These are phyloP conservation scores for Amblyjoppa proteus DNA, from an alignment of 2,888 invertebrate genomes.

Conservation along the genomic window DNA sequence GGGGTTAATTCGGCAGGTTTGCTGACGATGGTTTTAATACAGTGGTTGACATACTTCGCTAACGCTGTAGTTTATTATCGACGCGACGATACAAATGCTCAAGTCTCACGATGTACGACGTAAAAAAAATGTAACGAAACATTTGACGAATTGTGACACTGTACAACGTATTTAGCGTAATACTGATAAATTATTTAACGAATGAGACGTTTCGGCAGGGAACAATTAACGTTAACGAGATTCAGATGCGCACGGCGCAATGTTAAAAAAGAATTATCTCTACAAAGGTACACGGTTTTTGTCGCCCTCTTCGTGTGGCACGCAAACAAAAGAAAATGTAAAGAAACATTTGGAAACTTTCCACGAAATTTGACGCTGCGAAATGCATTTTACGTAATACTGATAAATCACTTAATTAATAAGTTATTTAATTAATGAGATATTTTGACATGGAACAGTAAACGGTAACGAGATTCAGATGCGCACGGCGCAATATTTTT, in stretches of 20 bases:
- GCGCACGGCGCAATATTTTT: slow-evolving; percentile 51
- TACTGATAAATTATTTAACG: slow-evolving; percentile 46
- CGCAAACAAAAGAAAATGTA: slow-evolving; percentile 8
- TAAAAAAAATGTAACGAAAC: slow-evolving; percentile 23
- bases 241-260: slow-evolving; percentile 54
- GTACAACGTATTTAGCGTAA: neutral
- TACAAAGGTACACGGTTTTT: too few relatives aligned
- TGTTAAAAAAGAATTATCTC: neutral
- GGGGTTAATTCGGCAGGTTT: slow-evolving; percentile 16
- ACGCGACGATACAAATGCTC: slow-evolving; percentile 3
- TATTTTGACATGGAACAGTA: slow-evolving; percentile 33
- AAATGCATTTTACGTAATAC: neutral
- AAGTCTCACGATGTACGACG: neutral
- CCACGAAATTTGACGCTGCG: neutral
- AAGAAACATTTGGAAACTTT: neutral
- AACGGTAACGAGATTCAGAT: slow-evolving; percentile 1
- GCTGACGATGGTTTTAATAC: slow-evolving; percentile 2
- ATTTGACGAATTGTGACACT: neutral
- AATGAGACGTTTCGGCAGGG: slow-evolving; percentile 42
- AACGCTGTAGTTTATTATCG: slow-evolving; percentile 29
- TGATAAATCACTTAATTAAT: slow-evolving; percentile 5
- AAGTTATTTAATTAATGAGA: slow-evolving; percentile 43
- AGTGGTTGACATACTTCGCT: neutral
- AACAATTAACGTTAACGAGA: slow-evolving; percentile 28
- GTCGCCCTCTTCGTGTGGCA: too few relatives aligned